Evolutionary conservation across 1,140 invertebrate genomes (phyloP).

Genomic region (Apocrypta bakeri): DNA sequence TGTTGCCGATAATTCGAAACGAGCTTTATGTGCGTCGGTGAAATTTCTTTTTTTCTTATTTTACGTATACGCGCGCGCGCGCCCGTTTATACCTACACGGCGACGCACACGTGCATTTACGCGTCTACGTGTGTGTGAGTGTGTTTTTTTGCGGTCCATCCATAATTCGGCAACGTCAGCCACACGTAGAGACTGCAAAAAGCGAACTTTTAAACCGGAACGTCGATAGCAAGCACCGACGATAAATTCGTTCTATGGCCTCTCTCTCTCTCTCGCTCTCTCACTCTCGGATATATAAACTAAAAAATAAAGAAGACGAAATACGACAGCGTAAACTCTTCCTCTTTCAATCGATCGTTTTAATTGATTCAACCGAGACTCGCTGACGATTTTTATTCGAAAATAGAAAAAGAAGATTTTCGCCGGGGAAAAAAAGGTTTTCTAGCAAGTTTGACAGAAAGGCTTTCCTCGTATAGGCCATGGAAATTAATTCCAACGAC

Average conservation of each 20-base stretch:
- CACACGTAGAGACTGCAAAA: background rate
- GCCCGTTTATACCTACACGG: no score
- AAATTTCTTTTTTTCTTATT: background rate
- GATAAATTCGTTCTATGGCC: conserved; percentile 60
- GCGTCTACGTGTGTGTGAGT: no score
- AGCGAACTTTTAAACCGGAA: conserved; percentile 57
- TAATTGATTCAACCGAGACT: background rate
- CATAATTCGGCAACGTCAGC: no score
- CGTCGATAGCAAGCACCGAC: conserved; percentile 61
- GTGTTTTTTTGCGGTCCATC: no score
- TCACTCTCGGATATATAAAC: conserved; percentile 56
- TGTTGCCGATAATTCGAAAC: background rate
- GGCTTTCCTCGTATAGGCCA: background rate
- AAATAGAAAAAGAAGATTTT: background rate
- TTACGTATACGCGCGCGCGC: background rate
- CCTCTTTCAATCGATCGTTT: no score
- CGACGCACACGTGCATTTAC: no score
- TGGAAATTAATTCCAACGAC: conserved; percentile 27
- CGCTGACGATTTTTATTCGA: no score
- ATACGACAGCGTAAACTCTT: conserved; percentile 53
- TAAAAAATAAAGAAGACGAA: conserved; percentile 60
- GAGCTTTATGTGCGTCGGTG: background rate
- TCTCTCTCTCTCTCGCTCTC: conserved; percentile 5
- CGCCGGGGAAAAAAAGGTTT: background rate
- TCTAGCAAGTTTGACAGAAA: background rate